Base-by-base conservation (phyloP, 2,888 invertebrate species). In the Oxyteleia sp. region DNA sequence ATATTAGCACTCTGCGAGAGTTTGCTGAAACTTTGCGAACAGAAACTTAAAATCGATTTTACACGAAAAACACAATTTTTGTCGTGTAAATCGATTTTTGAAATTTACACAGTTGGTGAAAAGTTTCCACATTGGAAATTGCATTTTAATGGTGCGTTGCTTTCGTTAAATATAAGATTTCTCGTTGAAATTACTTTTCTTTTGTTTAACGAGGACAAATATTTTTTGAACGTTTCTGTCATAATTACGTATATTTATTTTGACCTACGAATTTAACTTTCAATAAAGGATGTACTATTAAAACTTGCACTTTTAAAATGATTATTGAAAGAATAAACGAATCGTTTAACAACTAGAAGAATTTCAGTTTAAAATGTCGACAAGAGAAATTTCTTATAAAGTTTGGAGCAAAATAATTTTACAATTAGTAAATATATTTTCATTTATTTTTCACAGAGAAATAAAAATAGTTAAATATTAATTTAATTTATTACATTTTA, bases 21-120 rank as follows among this genome's bases (percentile, higher is more conserved):
- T 74, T 74, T 53, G 63, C 20, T 26, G 53, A 63, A 66, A 75
- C 57, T 75, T 64, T 47, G 47, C 11, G 26, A 55, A 41, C 55
- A 18, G 35, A 38, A 75, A 75, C 64, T 75, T 64, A 57, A 66
- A 57, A 57, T 75, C 66, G 49, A 75, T 75, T 66, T 64, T 49
- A 57, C 75, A 18, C 23, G 55, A 38, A 63, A 74, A 75, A 75
- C 38, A 57, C 47, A 63, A 66, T 64, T 55, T 57, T 74, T 55
- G 64, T 7, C 26, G 32, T 55, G n/a, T n/a, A n/a, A n/a, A 64
- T 74, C 59, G 71, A 55, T 68, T 59, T 57, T 71, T 10, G 4
- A 45, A 38, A 35, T 45, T 0, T 20, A 57, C 41, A 10, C 26
- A 32, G 13, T 71, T 38, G n/a, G n/a, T n/a, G 15, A 15, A 71